Conservation (phyloP, 2,888 invertebrate species). For the Sceliomorpha sp. region DNA sequence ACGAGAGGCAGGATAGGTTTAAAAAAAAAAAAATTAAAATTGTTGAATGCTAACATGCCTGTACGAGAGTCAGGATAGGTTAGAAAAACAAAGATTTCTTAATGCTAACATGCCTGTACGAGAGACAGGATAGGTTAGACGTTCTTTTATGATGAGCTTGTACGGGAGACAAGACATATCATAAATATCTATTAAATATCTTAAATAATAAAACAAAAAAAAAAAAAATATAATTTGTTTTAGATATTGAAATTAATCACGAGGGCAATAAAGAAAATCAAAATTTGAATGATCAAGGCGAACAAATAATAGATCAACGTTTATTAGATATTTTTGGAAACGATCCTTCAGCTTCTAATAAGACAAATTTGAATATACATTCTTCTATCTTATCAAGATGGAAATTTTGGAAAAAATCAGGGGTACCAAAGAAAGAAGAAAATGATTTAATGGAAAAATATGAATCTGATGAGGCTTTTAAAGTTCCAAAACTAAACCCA, state of each 20-base stretch:
- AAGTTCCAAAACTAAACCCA: no score
- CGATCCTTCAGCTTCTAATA: background rate
- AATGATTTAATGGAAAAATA: constrained; percentile 10
- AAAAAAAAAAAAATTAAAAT: no score
- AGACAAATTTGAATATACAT: background rate
- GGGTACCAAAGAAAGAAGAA: constrained; percentile 11
- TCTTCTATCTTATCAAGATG: constrained; percentile 1
- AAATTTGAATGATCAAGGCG: background rate
- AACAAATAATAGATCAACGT: background rate
- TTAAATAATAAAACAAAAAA: background rate
- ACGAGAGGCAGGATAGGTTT: no score
- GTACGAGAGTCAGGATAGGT: background rate
- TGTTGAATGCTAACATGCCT: background rate
- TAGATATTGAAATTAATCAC: background rate
- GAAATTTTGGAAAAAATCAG: constrained; percentile 2
- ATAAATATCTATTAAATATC: background rate
- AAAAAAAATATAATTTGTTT: background rate
- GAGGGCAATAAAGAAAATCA: background rate
- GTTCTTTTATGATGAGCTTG: background rate
- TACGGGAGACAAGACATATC: background rate
- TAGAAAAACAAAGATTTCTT: no score
- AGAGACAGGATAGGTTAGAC: background rate
- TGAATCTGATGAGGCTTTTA: constrained; percentile 11
- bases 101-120: background rate
- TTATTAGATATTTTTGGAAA: background rate